Base-by-base conservation (phyloP, 2,888 invertebrate species). In the Girardia tigrina region DNA sequence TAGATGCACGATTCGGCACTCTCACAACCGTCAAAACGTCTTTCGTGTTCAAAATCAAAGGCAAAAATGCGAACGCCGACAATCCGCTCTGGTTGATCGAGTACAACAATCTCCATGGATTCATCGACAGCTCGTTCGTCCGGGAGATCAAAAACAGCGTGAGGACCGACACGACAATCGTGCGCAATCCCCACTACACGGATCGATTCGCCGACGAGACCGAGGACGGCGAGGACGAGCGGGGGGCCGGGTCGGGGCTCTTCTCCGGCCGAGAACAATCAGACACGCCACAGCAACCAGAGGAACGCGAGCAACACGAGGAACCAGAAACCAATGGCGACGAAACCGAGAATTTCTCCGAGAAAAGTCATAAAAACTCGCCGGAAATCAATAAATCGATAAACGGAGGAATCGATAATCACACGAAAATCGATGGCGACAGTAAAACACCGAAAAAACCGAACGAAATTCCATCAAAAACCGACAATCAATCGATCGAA, bases 1-100 rank as follows among this genome's bases (percentile, higher is more conserved):
- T 23, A 56, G 23, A 56, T 16, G 6, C 56, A 6, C n/a, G 4
- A 8, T 16, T 20, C n/a, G 56, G 56, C n/a, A 56, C n/a, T 56
- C n/a, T 56, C 6, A 23, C 6, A 12, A n/a, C 23, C 4, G 6
- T 56, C 8, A 56, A 56, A 23, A 16, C 8, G n/a, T 56, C 56
- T 12, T 56, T 23, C 23, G 23, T 20, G n/a, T n/a, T 56, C n/a
- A 12, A 56, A 12, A n/a, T 56, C n/a, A 56, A n/a, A 56, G 56
- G 56, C 2, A 56, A 56, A 56, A 56, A 56, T n/a, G 56, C 23
- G n/a, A n/a, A 4, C 23, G 6, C 56, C 4, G 8, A 56, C n/a
- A 56, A 56, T 56, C n/a, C 56, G 6, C 56, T 56, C 23, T 56
- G 56, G 56, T 16, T 56, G n/a, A n/a, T 56, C n/a, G 56, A 56